phyloP scores from a whole-genome alignment of 64 coral and sea anemone species.

The Stichodactyla helianthus region DNA sequence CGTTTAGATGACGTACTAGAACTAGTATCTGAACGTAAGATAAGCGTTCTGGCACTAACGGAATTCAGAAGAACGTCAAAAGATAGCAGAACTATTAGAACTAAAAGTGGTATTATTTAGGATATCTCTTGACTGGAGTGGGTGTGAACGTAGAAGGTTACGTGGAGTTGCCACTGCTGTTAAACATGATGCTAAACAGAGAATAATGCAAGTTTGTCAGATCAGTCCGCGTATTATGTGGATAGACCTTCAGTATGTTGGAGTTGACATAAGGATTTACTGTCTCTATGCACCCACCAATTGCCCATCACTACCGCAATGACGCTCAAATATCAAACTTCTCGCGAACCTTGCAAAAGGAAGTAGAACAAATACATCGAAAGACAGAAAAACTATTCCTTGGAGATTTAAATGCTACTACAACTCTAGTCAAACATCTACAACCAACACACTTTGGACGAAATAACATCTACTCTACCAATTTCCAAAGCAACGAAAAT shows the following conservation, averaged over 20 bases:
- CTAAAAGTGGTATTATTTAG: neutral
- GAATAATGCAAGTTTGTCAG: too few relatives aligned
- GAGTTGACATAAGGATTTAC: constrained; percentile 1
- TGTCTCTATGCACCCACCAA: too few relatives aligned
- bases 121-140: neutral
- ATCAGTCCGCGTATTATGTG: constrained; percentile 1
- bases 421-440: too few relatives aligned
- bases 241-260: constrained; percentile 1
- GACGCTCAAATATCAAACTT: too few relatives aligned
- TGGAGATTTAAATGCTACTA: too few relatives aligned
- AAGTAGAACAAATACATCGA: too few relatives aligned
- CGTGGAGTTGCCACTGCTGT: neutral
- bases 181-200: neutral
- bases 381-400: too few relatives aligned
- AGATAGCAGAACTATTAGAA: neutral
- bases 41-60: too few relatives aligned
- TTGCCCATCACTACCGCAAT: too few relatives aligned
- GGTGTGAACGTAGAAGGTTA: neutral
- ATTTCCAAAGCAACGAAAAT: neutral
- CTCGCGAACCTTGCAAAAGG: too few relatives aligned
- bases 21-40: neutral
- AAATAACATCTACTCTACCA: neutral
- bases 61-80: neutral
- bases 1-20: neutral
- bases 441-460: neutral